phyloP scores from a whole-genome alignment of 2,113 vertebrate genomes.

The Saccopteryx bilineata region DNA sequence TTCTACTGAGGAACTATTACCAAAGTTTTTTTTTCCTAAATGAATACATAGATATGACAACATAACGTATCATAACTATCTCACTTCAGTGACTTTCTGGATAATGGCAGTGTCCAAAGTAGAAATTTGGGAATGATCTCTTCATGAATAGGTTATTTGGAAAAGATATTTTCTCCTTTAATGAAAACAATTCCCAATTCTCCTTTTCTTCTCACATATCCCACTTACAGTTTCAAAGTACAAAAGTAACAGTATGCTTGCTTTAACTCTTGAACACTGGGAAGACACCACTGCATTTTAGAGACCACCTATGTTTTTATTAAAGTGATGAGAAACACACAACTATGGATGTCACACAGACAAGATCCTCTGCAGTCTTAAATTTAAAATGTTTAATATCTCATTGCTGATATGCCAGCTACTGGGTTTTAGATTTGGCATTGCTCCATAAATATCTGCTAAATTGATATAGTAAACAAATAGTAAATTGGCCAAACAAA shows the following conservation, averaged over 20 bases:
- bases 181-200: slow-evolving; percentile 48
- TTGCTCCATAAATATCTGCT: not conserved
- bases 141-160: slow-evolving; percentile 51
- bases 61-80: slow-evolving; percentile 42
- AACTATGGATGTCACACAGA: not conserved
- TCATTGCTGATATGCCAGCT: not conserved
- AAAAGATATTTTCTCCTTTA: slow-evolving; percentile 59
- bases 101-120: slow-evolving; percentile 28
- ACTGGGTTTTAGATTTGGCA: not conserved
- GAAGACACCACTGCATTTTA: not conserved
- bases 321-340: not conserved
- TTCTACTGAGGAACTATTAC: slow-evolving; percentile 57
- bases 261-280: not conserved
- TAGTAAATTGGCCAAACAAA: not conserved
- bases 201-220: not conserved
- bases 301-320: slow-evolving; percentile 18
- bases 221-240: slow-evolving; percentile 11
- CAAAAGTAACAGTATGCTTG: not conserved
- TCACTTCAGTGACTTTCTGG: slow-evolving; percentile 65
- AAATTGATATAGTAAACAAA: not conserved
- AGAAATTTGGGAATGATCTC: slow-evolving; percentile 52
- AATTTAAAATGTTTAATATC: not conserved
- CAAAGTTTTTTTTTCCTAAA: slow-evolving; percentile 48
- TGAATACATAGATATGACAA: not conserved
- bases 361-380: not conserved